Base-by-base conservation (phyloP, 1,140 invertebrate genomes). In the Zaprionus taronus region DNA sequence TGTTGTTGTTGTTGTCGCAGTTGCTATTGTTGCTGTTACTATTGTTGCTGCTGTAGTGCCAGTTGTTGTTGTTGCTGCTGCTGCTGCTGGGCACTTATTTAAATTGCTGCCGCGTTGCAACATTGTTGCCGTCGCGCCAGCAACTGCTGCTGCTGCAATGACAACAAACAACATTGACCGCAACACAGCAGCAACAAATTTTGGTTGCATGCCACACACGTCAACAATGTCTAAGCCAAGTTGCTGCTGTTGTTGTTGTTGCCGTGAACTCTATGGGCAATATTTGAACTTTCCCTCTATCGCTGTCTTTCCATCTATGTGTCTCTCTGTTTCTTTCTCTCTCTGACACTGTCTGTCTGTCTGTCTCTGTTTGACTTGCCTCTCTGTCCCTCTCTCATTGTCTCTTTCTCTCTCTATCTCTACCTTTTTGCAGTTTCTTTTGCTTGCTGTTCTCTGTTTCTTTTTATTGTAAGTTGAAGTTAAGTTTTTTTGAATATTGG, bases 181-280 rank as follows among this genome's bases (percentile, higher is more conserved):
- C 75, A 58, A 41, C 34, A 66, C 66, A 65, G 36, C 68, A 62
- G 53, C 77, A 85, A 79, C 81, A 84, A 85, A 85, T 85, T 81
- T 85, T 20, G 65, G 79, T 69, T 67, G 78, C 82, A 79, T 81
- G 82, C 82, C 82, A 85, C 82, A 85, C 82, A 86, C 82, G 82
- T 85, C 82, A 85, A 70, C 31, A 70, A 22, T 38, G 47, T 64
- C 57, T 24, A 26, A n/a, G 36, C n/a, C 56, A 62, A 34, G 64
- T 38, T 14, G 57, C 44, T 61, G 34, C 7, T 15, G 38, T 28
- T 28, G 57, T 26, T 31, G 58, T 4, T 56, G 57, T 26, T 31
- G 58, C 31, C 17, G 17, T n/a, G 22, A 17, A 12, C 47, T 24
- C 47, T 24, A 12, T 51, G 41, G 41, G n/a, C 41, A 47, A 47